Conservation (phyloP, 2,888 invertebrate genomes). For the Thera obeliscata region DNA sequence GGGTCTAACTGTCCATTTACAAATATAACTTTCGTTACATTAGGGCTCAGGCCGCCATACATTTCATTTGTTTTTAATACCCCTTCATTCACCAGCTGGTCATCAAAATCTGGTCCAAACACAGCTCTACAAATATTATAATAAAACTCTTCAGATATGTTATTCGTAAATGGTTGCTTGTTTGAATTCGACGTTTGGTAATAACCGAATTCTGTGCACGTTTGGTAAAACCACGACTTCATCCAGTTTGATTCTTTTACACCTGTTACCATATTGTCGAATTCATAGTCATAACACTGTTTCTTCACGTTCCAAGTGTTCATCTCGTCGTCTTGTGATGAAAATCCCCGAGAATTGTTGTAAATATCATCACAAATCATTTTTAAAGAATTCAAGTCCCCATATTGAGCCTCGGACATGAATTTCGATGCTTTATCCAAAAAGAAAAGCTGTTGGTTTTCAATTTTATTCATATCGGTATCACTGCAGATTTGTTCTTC, state of each 20-base stretch:
- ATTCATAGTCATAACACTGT: conserved; percentile 62
- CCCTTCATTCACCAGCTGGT: conserved; percentile 61
- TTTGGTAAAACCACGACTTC: conserved; percentile 88
- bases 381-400: conserved; percentile 54
- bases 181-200: conserved; percentile 86
- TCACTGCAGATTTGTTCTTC: conserved; percentile 68
- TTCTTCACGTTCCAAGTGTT: conserved; percentile 50
- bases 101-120: conserved; percentile 70
- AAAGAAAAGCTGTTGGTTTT: conserved; percentile 70
- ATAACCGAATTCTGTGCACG: conserved; percentile 91
- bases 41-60: conserved; percentile 78
- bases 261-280: conserved; percentile 57
- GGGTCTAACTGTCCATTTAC: conserved; percentile 86
- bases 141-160: conserved; percentile 70
- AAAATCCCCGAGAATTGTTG: not conserved
- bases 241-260: conserved; percentile 48
- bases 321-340: conserved; percentile 34
- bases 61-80: conserved; percentile 73
- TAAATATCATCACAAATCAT: conserved; percentile 55
- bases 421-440: conserved; percentile 56
- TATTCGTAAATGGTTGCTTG: conserved; percentile 84
- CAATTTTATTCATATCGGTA: conserved; percentile 59
- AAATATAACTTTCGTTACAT: conserved; percentile 82
- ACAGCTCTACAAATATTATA: conserved; percentile 67
- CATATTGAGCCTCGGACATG: conserved; percentile 67